Conservation (phyloP, 2,888 invertebrate species). For the Nephrotoma flavescens region DNA sequence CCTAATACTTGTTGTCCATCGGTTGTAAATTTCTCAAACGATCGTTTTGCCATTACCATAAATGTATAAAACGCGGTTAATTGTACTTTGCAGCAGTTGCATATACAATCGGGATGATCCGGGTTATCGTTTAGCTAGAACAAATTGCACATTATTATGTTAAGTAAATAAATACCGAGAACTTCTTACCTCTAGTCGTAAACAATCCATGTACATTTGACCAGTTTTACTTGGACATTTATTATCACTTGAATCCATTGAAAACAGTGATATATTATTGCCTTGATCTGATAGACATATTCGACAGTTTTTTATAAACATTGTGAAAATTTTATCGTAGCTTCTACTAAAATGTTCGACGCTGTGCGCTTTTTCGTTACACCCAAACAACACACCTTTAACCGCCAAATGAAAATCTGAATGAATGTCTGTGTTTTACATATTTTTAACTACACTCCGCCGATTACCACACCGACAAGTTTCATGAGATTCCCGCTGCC, state of each 20-base stretch:
- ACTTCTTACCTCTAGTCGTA: neutral
- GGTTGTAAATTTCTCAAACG: slow-evolving; percentile 4
- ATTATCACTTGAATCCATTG: neutral
- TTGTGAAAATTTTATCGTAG: neutral
- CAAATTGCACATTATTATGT: neutral
- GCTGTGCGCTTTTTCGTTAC: too few relatives aligned
- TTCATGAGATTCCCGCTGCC: too few relatives aligned
- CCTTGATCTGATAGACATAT: neutral
- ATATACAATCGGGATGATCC: slow-evolving; percentile 16
- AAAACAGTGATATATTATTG: neutral
- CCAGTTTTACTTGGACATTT: neutral
- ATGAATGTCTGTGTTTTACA: too few relatives aligned
- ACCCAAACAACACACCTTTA: too few relatives aligned
- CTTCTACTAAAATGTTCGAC: too few relatives aligned
- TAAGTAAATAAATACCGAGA: too few relatives aligned
- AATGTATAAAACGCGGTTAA: slow-evolving; percentile 20
- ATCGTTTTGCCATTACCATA: slow-evolving; percentile 16
- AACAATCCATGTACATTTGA: neutral
- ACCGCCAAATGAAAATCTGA: too few relatives aligned
- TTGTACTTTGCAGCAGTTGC: slow-evolving; percentile 21
- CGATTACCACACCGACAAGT: too few relatives aligned
- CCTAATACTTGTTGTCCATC: neutral
- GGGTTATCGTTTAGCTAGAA: slow-evolving; percentile 9
- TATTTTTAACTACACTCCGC: too few relatives aligned
- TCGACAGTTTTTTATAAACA: neutral